Conservation (phyloP, 2,888 invertebrate species). For the Dryococelus australis region DNA sequence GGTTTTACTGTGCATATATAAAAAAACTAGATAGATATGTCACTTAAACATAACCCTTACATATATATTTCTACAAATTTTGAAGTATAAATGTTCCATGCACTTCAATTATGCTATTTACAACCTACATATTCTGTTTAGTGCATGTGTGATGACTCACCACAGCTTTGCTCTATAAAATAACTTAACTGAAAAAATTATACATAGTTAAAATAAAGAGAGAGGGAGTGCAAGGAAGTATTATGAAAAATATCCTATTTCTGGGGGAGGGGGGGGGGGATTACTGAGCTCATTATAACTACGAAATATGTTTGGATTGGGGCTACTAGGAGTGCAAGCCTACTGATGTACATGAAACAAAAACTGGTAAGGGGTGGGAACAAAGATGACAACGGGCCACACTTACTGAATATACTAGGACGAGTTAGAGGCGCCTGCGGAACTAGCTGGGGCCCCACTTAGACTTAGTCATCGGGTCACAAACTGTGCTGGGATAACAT, state of each 20-base stretch:
- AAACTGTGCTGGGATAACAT: slow-evolving; percentile 67
- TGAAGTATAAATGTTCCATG: not conserved
- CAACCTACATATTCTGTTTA: not conserved
- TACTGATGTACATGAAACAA: not conserved
- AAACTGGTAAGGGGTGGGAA: not conserved
- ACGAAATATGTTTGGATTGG: not conserved
- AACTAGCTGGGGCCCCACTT: slow-evolving; percentile 63
- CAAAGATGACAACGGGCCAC: slow-evolving; percentile 1
- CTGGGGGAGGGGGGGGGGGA: not conserved
- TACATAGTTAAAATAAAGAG: not conserved
- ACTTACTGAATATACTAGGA: slow-evolving; percentile 44
- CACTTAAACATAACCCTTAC: not conserved
- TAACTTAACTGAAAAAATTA: not conserved
- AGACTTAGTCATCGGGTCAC: slow-evolving; percentile 69
- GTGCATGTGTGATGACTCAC: not conserved
- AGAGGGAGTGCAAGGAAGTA: not conserved
- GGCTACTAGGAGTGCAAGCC: not conserved
- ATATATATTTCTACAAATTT: not conserved
- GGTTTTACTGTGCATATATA: not conserved
- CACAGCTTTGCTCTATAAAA: not conserved
- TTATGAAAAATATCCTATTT: not conserved
- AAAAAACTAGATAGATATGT: not conserved
- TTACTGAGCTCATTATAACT: not conserved
- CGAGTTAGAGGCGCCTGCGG: slow-evolving; percentile 44
- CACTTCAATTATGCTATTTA: not conserved